These are phyloP conservation scores for Heliconius ismenius DNA, from an alignment of 2,888 invertebrate species.

Conservation along the genomic window DNA sequence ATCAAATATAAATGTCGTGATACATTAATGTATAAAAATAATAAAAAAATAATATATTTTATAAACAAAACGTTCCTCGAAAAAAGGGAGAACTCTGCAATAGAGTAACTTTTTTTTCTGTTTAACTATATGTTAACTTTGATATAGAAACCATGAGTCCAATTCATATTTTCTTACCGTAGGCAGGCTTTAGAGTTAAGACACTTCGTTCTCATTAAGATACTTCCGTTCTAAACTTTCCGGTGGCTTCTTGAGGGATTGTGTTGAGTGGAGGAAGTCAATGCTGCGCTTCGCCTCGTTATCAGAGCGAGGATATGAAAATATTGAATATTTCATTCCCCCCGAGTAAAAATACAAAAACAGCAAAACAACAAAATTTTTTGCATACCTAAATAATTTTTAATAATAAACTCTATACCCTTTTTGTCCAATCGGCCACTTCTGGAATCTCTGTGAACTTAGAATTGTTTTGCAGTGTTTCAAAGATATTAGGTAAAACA, in stretches of 20 bases:
- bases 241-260: neutral
- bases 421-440: slow-evolving; percentile 61
- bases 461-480: slow-evolving; percentile 54
- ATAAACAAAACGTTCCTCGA: no score
- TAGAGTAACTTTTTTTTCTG: neutral
- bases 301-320: neutral
- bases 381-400: no score
- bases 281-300: no score
- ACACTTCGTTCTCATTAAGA: neutral
- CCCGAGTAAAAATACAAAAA: neutral
- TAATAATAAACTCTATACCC: slow-evolving; percentile 50
- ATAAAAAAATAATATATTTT: no score
- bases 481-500: slow-evolving; percentile 60
- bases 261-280: neutral
- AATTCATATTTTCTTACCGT: neutral
- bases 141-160: neutral
- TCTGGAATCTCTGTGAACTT: slow-evolving; percentile 63
- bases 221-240: neutral
- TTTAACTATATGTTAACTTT: no score
- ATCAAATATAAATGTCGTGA: no score
- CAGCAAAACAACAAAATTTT: neutral
- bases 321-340: neutral
- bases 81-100: neutral
- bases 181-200: neutral
- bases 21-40: no score